These are phyloP conservation scores for Sebastes hubbsi DNA, from an alignment of 2,797 vertebrate genomes.

Conservation along the genomic window DNA sequence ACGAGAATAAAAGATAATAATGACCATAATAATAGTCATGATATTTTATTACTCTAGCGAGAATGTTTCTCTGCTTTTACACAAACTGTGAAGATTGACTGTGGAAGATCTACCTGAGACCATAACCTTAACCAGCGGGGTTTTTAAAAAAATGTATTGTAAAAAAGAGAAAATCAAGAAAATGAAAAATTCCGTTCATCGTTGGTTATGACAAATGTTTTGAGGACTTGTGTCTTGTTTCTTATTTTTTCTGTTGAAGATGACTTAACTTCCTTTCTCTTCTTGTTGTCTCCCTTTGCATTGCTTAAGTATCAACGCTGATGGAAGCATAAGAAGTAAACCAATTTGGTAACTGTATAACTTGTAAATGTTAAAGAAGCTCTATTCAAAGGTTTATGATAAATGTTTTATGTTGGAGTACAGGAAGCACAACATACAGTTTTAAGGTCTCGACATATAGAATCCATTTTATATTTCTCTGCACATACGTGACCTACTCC, in stretches of 20 bases:
- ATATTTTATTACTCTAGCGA: constrained; percentile 98
- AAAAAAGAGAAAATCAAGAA: constrained; percentile 74
- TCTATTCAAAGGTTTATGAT: constrained; percentile 86
- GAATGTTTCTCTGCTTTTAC: constrained; percentile 94
- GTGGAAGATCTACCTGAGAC: constrained; percentile 91
- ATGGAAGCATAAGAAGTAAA: constrained; percentile 88
- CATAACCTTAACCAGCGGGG: constrained; percentile 90
- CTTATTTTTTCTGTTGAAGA: constrained; percentile 73
- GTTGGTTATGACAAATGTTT: constrained; percentile 92
- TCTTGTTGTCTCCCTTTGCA: constrained; percentile 86
- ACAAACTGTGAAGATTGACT: constrained; percentile 91
- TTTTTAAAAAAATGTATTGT: constrained; percentile 89
- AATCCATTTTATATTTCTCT: constrained; percentile 74
- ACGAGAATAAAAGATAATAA: constrained; percentile 85
- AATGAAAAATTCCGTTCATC: constrained; percentile 86
- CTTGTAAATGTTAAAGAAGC: constrained; percentile 87
- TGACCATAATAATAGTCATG: constrained; percentile 83
- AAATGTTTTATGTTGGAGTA: constrained; percentile 85
- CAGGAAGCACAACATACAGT: constrained; percentile 85
- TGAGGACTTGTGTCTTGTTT: constrained; percentile 88
- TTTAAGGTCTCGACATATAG: constrained; percentile 72
- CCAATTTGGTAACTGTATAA: constrained; percentile 90
- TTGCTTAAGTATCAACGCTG: constrained; percentile 84
- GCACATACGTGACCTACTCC: constrained; percentile 71
- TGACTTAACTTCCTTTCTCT: constrained; percentile 88